Evolutionary conservation across 2,888 invertebrate genomes (phyloP).

Genomic region (Exocentrus adspersus): DNA sequence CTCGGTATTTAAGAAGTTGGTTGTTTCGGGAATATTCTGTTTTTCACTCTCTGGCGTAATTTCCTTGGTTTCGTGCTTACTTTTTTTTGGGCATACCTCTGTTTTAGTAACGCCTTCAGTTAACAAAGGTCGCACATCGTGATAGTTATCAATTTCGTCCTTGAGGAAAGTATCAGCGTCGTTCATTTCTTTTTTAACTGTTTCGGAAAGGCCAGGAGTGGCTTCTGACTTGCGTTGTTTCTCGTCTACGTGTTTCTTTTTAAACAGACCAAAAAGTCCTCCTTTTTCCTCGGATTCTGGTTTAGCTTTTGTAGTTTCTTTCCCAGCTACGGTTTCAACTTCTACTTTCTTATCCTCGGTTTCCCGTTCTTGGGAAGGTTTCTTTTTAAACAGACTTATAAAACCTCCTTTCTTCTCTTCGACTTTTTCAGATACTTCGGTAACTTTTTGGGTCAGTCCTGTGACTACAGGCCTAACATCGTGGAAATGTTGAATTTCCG

Average conservation of each 20-base stretch:
- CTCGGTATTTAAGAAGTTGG: constrained; percentile 43
- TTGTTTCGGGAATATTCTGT: constrained; percentile 42
- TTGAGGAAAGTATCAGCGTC: constrained; percentile 24
- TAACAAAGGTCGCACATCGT: constrained; percentile 21
- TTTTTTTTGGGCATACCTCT: constrained; percentile 1
- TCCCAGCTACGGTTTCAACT: background rate
- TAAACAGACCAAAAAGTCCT: background rate
- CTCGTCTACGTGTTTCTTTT: background rate
- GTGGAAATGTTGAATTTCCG: constrained; percentile 42
- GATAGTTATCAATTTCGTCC: constrained; percentile 29
- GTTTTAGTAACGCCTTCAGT: background rate
- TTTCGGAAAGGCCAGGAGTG: background rate
- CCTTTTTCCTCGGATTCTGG: background rate
- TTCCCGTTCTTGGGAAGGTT: constrained; percentile 5
- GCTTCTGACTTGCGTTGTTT: background rate
- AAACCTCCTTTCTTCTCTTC: background rate
- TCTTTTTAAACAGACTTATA: constrained; percentile 6
- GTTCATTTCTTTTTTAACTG: constrained; percentile 19
- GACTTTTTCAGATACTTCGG: background rate
- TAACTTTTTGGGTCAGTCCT: background rate
- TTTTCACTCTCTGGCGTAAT: constrained; percentile 31
- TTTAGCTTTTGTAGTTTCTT: background rate
- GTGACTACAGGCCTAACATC: constrained; percentile 37
- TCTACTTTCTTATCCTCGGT: background rate
- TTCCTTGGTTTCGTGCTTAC: background rate